phyloP scores from a whole-genome alignment of 2,113 vertebrate genomes.

The Lophochroa leadbeateri region DNA sequence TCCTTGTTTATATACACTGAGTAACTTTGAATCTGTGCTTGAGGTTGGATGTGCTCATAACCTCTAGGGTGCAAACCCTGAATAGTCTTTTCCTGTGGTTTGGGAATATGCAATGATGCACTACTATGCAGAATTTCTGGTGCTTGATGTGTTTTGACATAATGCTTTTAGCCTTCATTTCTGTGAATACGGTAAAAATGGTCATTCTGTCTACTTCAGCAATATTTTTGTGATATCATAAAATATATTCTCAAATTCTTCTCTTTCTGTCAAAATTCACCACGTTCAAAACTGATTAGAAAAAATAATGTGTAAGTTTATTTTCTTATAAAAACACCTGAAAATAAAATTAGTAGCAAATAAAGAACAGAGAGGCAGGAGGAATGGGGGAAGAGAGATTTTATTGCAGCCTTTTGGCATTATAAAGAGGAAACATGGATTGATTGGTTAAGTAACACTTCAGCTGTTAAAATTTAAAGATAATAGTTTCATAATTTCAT shows the following conservation, averaged over 20 bases:
- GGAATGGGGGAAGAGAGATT: not conserved
- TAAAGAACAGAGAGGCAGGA: not conserved
- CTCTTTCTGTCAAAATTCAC: not conserved
- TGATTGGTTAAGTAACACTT: not conserved
- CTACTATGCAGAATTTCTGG: not conserved
- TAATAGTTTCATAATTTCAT: accelerated
- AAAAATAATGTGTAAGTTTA: not conserved
- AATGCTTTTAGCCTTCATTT: not conserved
- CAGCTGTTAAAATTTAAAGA: not conserved
- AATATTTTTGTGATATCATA: not conserved
- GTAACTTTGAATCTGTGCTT: not conserved
- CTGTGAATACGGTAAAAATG: not conserved
- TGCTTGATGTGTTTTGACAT: not conserved
- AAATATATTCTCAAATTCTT: not conserved
- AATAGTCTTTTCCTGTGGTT: not conserved
- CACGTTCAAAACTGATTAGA: not conserved
- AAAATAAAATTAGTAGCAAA: not conserved
- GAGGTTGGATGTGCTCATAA: not conserved
- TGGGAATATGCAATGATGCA: not conserved
- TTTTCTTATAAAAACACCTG: not conserved
- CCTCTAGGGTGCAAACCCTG: not conserved
- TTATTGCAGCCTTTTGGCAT: accelerated
- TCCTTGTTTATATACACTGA: not conserved
- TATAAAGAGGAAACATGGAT: not conserved
- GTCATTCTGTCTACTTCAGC: not conserved